Conservation (phyloP, 2,113 vertebrate species). For the Aegotheles bennettii region DNA sequence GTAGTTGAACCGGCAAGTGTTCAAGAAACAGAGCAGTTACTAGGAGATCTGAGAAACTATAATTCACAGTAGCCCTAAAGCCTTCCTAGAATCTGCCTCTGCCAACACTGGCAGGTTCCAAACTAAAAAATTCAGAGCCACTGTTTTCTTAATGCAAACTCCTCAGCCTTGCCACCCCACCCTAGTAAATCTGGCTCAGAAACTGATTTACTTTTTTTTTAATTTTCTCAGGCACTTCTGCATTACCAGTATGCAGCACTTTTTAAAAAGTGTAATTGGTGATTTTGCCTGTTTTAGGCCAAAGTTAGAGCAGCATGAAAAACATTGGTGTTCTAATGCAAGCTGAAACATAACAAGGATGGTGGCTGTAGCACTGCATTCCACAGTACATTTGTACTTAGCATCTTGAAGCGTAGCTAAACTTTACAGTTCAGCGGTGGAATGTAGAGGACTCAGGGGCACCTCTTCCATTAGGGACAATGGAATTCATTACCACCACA, state of each 20-base stretch:
- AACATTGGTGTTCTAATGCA: accelerated
- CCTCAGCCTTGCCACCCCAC: not conserved
- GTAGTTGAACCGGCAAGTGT: not conserved
- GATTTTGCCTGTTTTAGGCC: not conserved
- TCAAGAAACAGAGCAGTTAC: not conserved
- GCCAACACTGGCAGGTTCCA: not conserved
- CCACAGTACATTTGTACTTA: not conserved
- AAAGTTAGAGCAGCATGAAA: not conserved
- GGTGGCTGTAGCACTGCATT: not conserved
- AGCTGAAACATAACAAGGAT: not conserved
- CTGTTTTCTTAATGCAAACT: not conserved
- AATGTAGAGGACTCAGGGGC: not conserved
- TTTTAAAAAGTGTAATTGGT: not conserved
- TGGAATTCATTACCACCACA: not conserved
- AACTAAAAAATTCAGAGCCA: not conserved
- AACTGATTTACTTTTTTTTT: not conserved
- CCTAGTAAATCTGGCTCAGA: not conserved
- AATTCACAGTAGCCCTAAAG: not conserved
- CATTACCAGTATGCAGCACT: not conserved
- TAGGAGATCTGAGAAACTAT: not conserved
- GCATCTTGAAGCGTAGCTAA: not conserved
- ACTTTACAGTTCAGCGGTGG: not conserved
- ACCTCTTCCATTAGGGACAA: not conserved
- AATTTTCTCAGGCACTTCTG: not conserved
- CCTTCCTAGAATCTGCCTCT: not conserved